A percentile compares a stretch with the other conserved stretches of the same genome.
Conservation (phyloP, 2,113 vertebrate species). For the Bambusicola thoracicus region DNA sequence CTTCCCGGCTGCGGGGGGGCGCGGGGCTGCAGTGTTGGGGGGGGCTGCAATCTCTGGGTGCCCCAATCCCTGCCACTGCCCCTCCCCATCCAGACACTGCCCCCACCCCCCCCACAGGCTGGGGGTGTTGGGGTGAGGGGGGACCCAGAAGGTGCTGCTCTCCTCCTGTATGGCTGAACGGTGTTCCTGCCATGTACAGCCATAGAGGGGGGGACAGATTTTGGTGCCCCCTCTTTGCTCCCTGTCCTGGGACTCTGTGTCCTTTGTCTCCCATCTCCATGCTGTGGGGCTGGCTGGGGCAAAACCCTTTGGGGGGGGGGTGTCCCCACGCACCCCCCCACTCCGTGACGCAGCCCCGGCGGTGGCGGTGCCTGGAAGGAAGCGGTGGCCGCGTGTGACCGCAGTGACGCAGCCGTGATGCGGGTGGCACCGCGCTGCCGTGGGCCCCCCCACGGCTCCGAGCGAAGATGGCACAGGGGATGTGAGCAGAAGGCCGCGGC, state of each 20-base stretch:
- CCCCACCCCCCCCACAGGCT: no score
- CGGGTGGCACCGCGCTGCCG: not conserved
- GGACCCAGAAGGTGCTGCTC: not conserved
- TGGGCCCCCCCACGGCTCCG: rapidly evolving
- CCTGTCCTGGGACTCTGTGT: not conserved
- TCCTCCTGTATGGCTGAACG: not conserved
- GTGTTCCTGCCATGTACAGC: rapidly evolving
- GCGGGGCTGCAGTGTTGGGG: no score
- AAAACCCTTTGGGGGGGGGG: rapidly evolving
- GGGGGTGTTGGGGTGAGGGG: not conserved
- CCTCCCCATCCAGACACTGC: no score
- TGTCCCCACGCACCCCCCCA: rapidly evolving
- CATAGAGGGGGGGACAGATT: not conserved
- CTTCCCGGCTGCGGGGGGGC: no score
- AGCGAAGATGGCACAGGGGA: rapidly evolving
- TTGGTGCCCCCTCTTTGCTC: not conserved
- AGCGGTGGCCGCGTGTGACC: not conserved
- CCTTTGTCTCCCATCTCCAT: not conserved
- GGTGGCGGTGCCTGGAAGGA: not conserved
- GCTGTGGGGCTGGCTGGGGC: rapidly evolving
- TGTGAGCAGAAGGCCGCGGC: not conserved
- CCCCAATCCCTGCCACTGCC: no score
- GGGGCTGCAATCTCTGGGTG: no score
- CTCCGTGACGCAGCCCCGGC: not conserved
- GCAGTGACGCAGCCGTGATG: not conserved